Percentiles rank a stretch among this genome's conserved stretches.
These are phyloP conservation scores for Thelaira solivaga DNA, from an alignment of 2,888 invertebrate genomes.

Conservation along the genomic window DNA sequence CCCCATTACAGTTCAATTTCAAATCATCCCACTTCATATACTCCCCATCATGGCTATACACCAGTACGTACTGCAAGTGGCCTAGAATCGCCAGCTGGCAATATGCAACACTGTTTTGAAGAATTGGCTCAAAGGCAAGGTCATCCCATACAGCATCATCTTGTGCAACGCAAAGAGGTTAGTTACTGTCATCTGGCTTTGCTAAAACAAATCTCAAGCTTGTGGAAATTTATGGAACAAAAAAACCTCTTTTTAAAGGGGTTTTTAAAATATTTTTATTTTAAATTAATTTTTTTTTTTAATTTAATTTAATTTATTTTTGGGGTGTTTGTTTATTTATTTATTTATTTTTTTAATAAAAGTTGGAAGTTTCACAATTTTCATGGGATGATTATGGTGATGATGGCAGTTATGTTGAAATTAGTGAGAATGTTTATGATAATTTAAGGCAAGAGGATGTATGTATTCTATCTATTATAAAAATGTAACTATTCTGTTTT, in stretches of 20 bases:
- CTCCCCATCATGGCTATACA: conserved; percentile 67
- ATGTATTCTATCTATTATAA: too few relatives aligned
- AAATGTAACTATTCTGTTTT: too few relatives aligned
- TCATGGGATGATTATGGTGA: conserved; percentile 19
- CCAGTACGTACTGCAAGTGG: conserved; percentile 67
- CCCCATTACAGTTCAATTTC: conserved; percentile 58
- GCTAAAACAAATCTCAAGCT: too few relatives aligned
- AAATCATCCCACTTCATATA: conserved; percentile 65
- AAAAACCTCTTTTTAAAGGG: too few relatives aligned
- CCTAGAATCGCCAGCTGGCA: conserved; percentile 66
- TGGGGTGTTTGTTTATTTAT: too few relatives aligned
- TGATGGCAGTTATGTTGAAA: conserved; percentile 27
- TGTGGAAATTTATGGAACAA: too few relatives aligned
- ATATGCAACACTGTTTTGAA: conserved; percentile 70
- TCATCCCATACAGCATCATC: conserved; percentile 58
- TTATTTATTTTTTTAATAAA: neutral
- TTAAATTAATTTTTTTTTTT: neutral
- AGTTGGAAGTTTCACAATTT: conserved; percentile 41
- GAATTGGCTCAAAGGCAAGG: conserved; percentile 70
- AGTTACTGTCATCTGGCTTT: too few relatives aligned
- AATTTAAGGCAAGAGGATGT: conserved; percentile 9
- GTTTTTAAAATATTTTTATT: too few relatives aligned
- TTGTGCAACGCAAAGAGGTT: conserved; percentile 71
- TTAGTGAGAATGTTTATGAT: conserved; percentile 3
- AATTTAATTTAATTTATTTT: neutral